Evolutionary conservation across 2,113 vertebrate genomes (phyloP).

Genomic region (Clinocottus analis): DNA sequence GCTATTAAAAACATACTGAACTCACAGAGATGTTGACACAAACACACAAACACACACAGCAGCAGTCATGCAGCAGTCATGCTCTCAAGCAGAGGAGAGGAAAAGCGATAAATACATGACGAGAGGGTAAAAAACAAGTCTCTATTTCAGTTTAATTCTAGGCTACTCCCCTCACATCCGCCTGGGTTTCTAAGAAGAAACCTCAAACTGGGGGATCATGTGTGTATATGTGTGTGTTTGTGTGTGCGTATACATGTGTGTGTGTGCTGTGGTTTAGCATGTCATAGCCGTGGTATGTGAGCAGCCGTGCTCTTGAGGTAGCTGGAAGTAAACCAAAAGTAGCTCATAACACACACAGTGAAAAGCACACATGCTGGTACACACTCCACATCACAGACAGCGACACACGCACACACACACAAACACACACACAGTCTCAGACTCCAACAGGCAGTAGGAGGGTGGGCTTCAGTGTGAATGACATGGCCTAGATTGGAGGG

Average conservation of each 20-base stretch:
- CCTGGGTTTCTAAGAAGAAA: conserved; percentile 6
- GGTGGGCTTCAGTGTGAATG: conserved; percentile 47
- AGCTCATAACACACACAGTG: conserved; percentile 41
- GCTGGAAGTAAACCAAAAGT: conserved; percentile 63
- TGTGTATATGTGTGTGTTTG: conserved; percentile 24
- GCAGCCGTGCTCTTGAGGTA: conserved; percentile 54
- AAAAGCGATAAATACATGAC: conserved; percentile 56
- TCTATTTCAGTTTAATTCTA: conserved; percentile 73
- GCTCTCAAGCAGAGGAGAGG: conserved; percentile 47
- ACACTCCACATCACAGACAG: conserved; percentile 1
- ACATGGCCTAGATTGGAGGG: conserved; percentile 60
- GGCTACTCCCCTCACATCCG: conserved; percentile 65
- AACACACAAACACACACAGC: conserved; percentile 21
- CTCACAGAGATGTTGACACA: conserved; percentile 12
- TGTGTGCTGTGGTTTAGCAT: conserved; percentile 9
- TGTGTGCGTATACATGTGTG: conserved; percentile 24
- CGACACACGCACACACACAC: not conserved
- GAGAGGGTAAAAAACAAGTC: conserved; percentile 26
- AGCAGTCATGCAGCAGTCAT: conserved; percentile 33
- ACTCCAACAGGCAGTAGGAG: conserved; percentile 18
- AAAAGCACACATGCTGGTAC: conserved; percentile 7
- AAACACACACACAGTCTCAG: not conserved
- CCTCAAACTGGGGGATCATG: conserved; percentile 11
- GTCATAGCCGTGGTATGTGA: conserved; percentile 58
- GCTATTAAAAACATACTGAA: conserved; percentile 47